Evolutionary conservation across 2,888 invertebrate genomes (phyloP).

Genomic region (Dynastes maya): DNA sequence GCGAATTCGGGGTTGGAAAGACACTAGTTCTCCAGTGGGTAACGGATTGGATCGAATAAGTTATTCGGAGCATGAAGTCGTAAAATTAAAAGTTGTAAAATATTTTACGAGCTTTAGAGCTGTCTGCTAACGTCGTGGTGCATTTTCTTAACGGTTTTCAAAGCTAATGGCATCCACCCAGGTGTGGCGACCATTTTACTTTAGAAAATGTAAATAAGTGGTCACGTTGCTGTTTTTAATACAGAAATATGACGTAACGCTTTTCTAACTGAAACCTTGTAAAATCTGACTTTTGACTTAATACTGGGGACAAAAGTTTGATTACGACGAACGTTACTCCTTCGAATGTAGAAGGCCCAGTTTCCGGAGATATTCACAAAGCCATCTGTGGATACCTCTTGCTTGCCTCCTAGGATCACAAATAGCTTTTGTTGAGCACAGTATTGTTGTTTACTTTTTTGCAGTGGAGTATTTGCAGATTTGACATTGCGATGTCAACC

Average conservation of each 20-base stretch:
- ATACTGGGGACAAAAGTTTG: too few relatives aligned
- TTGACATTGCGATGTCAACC: too few relatives aligned
- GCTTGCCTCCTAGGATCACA: too few relatives aligned
- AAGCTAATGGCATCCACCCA: conserved; percentile 24
- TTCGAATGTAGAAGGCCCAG: too few relatives aligned
- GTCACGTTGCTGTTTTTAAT: background rate
- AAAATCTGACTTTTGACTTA: too few relatives aligned
- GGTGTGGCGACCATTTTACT: conserved; percentile 12
- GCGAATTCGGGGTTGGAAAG: background rate
- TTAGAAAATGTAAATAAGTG: background rate
- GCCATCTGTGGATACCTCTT: too few relatives aligned
- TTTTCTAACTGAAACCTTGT: too few relatives aligned
- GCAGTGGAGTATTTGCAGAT: too few relatives aligned
- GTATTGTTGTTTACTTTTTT: too few relatives aligned
- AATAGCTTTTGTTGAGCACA: too few relatives aligned
- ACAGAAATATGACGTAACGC: background rate
- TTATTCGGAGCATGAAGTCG: conserved; percentile 37
- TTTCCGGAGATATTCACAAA: too few relatives aligned
- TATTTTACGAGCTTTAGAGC: conserved; percentile 34
- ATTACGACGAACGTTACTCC: too few relatives aligned
- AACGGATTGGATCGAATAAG: conserved; percentile 21
- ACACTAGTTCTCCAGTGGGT: conserved; percentile 2
- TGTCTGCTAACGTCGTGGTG: conserved; percentile 2
- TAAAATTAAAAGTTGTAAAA: conserved; percentile 52
- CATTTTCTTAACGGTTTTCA: conserved; percentile 25